phyloP scores from a whole-genome alignment of 2,797 vertebrate genomes.

The Heliangelus exortis region DNA sequence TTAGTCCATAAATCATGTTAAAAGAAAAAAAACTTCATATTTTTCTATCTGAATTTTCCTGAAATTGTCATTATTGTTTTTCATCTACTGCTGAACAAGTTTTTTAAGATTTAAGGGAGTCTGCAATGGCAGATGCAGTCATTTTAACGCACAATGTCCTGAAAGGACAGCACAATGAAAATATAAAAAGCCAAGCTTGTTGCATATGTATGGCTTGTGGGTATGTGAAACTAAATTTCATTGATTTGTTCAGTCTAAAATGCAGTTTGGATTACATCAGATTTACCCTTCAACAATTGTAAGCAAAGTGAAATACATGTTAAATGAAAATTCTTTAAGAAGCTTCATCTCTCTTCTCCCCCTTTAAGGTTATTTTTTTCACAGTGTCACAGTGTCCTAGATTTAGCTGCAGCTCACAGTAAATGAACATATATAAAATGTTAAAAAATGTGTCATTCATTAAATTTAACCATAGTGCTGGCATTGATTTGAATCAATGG shows the following conservation, averaged over 20 bases:
- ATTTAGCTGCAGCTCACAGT: constrained; percentile 15
- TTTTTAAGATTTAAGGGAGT: constrained; percentile 68
- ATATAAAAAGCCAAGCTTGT: constrained; percentile 65
- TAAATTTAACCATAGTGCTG: not conserved
- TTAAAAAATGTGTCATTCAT: not conserved
- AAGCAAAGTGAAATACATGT: constrained; percentile 53
- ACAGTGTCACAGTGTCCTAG: constrained; percentile 16
- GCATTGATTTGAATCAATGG: not conserved
- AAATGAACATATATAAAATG: not conserved
- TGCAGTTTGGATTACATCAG: constrained; percentile 66
- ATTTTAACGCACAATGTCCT: constrained; percentile 72
- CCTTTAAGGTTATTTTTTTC: constrained; percentile 39
- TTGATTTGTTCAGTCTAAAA: constrained; percentile 68
- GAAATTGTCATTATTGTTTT: constrained; percentile 32
- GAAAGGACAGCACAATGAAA: constrained; percentile 72
- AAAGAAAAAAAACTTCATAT: not conserved
- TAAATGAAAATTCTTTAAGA: constrained; percentile 51
- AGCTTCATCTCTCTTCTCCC: not conserved
- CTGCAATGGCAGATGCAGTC: constrained; percentile 58
- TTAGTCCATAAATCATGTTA: not conserved
- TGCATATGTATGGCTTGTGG: constrained; percentile 75
- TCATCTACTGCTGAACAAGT: constrained; percentile 28
- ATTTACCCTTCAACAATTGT: constrained; percentile 70
- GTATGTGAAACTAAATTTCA: constrained; percentile 69
- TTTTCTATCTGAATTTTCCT: constrained; percentile 20